phyloP scores from a whole-genome alignment of 1,140 invertebrate species.

The Trinorchestia longiramus region DNA sequence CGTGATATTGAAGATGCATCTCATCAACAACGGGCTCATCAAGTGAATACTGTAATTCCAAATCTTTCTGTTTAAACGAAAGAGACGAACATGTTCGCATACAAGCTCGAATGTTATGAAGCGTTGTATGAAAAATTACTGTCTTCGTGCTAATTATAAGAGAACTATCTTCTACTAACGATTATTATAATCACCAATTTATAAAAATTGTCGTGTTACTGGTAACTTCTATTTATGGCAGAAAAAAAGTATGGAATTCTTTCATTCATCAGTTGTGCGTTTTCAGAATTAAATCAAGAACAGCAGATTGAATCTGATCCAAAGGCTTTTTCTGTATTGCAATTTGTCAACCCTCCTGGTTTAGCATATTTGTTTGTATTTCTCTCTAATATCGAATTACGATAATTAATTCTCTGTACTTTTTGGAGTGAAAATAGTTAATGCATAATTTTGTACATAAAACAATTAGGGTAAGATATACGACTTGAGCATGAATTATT shows the following conservation, averaged over 20 bases:
- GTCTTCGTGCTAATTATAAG: not conserved
- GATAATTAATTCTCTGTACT: not conserved
- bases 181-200: too few species aligned
- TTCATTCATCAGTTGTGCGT: not conserved
- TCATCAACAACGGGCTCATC: not conserved
- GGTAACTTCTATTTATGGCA: too few species aligned
- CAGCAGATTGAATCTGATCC: not conserved
- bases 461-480: not conserved
- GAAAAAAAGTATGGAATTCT: too few species aligned
- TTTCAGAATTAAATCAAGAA: not conserved
- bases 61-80: not conserved
- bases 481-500: slow-evolving; percentile 25
- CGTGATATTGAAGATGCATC: not conserved
- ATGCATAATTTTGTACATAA: slow-evolving; percentile 29
- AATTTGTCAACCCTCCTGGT: not conserved
- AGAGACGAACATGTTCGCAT: not conserved
- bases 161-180: not conserved
- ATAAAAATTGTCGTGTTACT: too few species aligned
- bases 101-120: not conserved
- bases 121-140: not conserved
- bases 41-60: not conserved
- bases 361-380: not conserved
- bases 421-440: slow-evolving; percentile 30
- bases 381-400: not conserved
- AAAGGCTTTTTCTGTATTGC: not conserved